Conservation (phyloP, 2,113 vertebrate species). For the Chiloscyllium plagiosum region DNA sequence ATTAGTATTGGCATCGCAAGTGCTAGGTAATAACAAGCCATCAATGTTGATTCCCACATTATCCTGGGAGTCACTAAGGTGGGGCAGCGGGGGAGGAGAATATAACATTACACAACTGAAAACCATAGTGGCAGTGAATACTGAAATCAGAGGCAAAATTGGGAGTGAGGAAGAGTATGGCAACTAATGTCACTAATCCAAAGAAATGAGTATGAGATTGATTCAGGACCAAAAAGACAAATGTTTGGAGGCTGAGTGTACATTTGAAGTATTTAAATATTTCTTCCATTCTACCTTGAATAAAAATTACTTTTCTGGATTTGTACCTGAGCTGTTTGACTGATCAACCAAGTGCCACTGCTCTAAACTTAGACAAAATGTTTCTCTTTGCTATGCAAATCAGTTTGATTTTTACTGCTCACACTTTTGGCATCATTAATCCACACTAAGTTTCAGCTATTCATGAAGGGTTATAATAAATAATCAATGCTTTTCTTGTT, state of each 20-base stretch:
- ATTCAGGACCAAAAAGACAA: neutral
- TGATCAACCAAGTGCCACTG: neutral
- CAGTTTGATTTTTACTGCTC: neutral
- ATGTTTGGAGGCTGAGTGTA: neutral
- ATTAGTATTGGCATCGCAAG: no score
- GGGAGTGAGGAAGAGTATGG: neutral
- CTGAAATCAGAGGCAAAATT: neutral
- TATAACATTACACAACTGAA: neutral
- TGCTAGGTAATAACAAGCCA: neutral
- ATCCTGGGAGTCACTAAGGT: neutral
- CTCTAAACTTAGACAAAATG: neutral
- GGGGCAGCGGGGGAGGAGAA: neutral
- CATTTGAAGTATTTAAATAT: neutral
- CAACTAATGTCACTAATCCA: neutral
- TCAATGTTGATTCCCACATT: neutral
- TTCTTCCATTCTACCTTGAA: neutral
- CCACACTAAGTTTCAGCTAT: neutral
- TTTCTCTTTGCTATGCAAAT: no score
- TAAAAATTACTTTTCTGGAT: no score
- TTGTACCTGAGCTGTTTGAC: neutral
- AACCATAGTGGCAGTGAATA: neutral
- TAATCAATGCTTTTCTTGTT: neutral
- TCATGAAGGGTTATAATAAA: neutral
- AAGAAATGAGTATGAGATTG: neutral
- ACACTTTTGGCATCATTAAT: neutral